Percentiles rank a stretch among this genome's conserved stretches.
phyloP scores from a whole-genome alignment of 30 jellyfish, hydroid and myxozoan species.

The Turritopsis dohrnii region DNA sequence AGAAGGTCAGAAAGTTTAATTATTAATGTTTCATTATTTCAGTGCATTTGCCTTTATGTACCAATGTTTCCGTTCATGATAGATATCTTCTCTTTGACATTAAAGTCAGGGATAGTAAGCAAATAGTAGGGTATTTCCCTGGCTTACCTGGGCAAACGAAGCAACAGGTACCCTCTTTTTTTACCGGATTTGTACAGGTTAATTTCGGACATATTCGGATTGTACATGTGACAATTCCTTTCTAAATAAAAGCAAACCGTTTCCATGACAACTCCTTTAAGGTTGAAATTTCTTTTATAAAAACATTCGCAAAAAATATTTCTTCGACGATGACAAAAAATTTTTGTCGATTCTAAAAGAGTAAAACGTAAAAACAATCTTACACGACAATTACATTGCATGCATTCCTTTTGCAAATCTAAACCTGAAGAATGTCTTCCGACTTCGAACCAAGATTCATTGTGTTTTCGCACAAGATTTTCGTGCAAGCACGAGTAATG shows the following conservation, averaged over 20 bases:
- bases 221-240: conserved; percentile 67
- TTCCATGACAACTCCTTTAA: background rate
- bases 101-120: no score
- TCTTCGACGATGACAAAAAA: no score
- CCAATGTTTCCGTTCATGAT: background rate
- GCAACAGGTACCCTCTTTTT: conserved; percentile 73
- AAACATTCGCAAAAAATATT: no score
- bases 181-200: conserved; percentile 50
- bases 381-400: conserved; percentile 14
- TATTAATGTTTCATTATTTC: no score
- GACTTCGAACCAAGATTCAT: conserved; percentile 12
- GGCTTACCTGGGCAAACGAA: conserved; percentile 71
- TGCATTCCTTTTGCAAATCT: background rate
- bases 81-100: background rate
- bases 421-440: background rate
- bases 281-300: no score
- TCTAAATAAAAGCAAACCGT: conserved; percentile 26
- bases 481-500: background rate
- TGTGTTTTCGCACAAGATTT: background rate
- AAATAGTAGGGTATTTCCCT: no score
- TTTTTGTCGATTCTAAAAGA: no score
- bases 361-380: background rate
- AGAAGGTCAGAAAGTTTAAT: no score
- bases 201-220: conserved; percentile 63
- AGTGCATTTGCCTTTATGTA: background rate